These are phyloP conservation scores for Sus cebifrons DNA, from an alignment of 2,797 vertebrate genomes.

Conservation along the genomic window DNA sequence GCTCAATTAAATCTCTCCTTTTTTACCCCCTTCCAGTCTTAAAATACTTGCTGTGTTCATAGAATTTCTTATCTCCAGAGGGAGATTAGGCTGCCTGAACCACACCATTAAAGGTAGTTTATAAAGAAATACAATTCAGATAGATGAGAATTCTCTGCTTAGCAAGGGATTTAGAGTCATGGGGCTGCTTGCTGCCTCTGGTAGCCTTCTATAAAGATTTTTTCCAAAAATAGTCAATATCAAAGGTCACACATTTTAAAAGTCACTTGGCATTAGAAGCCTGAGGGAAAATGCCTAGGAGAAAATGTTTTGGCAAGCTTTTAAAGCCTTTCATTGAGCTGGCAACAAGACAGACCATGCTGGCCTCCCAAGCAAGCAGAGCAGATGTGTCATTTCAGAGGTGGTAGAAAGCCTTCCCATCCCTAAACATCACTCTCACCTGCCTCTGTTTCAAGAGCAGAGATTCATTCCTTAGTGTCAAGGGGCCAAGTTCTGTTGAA, in stretches of 20 bases:
- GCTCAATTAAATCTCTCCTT: conserved; percentile 80
- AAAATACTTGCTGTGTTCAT: conserved; percentile 77
- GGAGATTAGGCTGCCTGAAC: conserved; percentile 77
- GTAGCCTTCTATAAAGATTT: conserved; percentile 70
- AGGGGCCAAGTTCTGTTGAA: background rate
- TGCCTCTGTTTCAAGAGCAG: conserved; percentile 9
- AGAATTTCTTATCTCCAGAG: conserved; percentile 82
- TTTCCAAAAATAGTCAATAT: conserved; percentile 81
- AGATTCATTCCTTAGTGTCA: background rate
- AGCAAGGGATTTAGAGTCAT: conserved; percentile 70
- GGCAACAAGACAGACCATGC: conserved; percentile 65
- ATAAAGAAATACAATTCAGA: conserved; percentile 83
- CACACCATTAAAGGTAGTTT: conserved; percentile 81
- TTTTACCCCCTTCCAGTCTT: conserved; percentile 69
- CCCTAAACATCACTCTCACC: background rate
- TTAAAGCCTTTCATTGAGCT: conserved; percentile 67
- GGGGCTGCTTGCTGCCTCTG: conserved; percentile 64
- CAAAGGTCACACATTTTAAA: conserved; percentile 85
- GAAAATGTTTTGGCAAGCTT: conserved; percentile 80
- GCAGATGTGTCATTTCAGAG: conserved; percentile 70
- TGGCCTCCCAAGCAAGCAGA: conserved; percentile 45
- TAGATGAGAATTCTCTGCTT: conserved; percentile 80
- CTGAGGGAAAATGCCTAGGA: conserved; percentile 69
- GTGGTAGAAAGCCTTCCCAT: background rate
- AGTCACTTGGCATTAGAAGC: conserved; percentile 82